These are phyloP conservation scores for Indri indri DNA, from an alignment of 2,113 vertebrate species.

Conservation along the genomic window DNA sequence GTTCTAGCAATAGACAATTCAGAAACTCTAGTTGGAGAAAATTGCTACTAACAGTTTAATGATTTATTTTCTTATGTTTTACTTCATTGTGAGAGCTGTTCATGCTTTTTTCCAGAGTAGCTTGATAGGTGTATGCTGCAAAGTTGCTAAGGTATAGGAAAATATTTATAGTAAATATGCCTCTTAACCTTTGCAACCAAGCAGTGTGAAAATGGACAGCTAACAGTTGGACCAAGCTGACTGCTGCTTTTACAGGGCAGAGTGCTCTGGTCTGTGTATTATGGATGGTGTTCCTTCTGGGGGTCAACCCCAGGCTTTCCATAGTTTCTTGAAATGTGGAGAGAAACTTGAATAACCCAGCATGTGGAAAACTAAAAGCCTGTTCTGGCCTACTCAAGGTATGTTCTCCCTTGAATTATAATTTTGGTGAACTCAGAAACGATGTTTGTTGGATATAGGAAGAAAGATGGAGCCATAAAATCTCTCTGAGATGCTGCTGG, in stretches of 20 bases:
- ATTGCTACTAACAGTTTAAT: background rate
- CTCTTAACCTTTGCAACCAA: background rate
- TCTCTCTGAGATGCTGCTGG: background rate
- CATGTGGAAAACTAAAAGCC: background rate
- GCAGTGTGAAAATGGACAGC: background rate
- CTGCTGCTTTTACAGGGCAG: background rate
- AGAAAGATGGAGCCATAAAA: background rate
- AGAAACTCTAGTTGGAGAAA: conserved; percentile 33
- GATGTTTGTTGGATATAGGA: background rate
- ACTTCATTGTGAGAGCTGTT: background rate
- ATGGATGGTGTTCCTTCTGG: background rate
- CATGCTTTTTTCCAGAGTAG: background rate
- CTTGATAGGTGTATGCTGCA: background rate
- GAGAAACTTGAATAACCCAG: background rate
- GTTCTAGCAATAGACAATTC: background rate
- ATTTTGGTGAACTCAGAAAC: background rate
- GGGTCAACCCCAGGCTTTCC: background rate
- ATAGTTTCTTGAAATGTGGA: background rate
- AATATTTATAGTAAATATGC: background rate
- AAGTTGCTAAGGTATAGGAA: background rate
- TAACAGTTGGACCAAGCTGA: background rate
- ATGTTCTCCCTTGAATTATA: background rate
- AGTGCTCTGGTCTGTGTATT: background rate
- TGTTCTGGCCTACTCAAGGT: background rate
- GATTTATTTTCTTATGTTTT: background rate